A percentile compares a stretch with the other conserved stretches of the same genome.
These are phyloP conservation scores for Drosophila barbarae DNA, from an alignment of 2,888 invertebrate genomes.

Conservation along the genomic window DNA sequence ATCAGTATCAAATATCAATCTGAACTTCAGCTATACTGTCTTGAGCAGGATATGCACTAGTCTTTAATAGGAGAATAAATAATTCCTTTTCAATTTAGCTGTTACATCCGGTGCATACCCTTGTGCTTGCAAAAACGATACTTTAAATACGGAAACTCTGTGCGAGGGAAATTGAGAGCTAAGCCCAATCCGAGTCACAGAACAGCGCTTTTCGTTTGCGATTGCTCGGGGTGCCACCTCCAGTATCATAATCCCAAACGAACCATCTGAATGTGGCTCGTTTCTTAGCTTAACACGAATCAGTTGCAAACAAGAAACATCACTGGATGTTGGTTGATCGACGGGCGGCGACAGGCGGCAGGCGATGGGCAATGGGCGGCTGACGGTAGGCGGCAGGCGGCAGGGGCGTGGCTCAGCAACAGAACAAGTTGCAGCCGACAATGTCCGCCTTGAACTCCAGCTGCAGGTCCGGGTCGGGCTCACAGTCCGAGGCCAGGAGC, in stretches of 20 bases:
- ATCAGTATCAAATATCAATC: conserved; percentile 19
- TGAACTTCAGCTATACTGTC: not conserved
- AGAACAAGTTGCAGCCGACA: conserved; percentile 72
- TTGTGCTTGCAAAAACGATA: not conserved
- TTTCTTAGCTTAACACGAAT: conserved; percentile 79
- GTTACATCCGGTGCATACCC: not conserved
- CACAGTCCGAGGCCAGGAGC: conserved; percentile 45
- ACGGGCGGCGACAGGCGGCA: conserved; percentile 46
- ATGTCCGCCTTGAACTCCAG: conserved; percentile 67
- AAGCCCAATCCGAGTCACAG: conserved; percentile 13
- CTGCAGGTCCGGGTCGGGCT: conserved; percentile 56
- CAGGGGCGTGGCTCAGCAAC: conserved; percentile 67
- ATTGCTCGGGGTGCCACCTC: conserved; percentile 46
- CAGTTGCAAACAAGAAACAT: conserved; percentile 80
- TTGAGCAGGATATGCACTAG: not conserved
- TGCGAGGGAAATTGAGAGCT: conserved; percentile 16
- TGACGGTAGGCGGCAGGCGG: conserved; percentile 29
- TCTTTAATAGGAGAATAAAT: not conserved
- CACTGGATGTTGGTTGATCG: conserved; percentile 70
- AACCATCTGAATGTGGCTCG: conserved; percentile 61
- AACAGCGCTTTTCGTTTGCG: conserved; percentile 2
- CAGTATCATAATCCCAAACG: conserved; percentile 79
- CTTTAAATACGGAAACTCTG: not conserved
- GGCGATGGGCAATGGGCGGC: conserved; percentile 37
- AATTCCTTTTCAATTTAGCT: too few species aligned